These are phyloP conservation scores for Tragelaphus imberbis DNA, from an alignment of 2,113 vertebrate species.

Conservation along the genomic window DNA sequence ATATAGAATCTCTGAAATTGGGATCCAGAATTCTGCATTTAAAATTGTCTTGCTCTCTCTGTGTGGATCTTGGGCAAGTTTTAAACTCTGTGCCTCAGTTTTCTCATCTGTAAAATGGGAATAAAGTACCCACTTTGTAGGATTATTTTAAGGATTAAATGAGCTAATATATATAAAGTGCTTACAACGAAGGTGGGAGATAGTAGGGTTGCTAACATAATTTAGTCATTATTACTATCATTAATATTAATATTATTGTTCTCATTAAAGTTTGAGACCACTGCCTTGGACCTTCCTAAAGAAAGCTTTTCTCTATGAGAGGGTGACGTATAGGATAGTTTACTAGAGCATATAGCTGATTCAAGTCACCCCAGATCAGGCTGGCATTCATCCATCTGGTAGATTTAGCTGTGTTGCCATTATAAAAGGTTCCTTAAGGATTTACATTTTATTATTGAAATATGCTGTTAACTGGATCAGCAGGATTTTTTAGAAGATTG, in stretches of 20 bases:
- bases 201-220: neutral
- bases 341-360: neutral
- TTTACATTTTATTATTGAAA: neutral
- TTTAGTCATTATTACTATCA: neutral
- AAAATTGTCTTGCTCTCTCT: neutral
- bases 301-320: neutral
- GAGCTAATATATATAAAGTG: neutral
- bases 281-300: neutral
- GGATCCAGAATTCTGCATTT: neutral
- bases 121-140: neutral
- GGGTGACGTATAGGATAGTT: neutral
- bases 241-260: neutral
- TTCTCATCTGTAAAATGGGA: constrained; percentile 41
- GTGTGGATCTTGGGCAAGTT: neutral
- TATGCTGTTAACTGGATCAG: neutral
- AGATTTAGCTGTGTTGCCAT: neutral
- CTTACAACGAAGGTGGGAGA: neutral
- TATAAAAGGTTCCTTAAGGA: neutral
- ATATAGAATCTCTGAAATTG: neutral
- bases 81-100: constrained; percentile 4
- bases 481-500: constrained; percentile 21
- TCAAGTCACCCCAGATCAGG: neutral
- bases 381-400: neutral
- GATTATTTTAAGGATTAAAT: neutral
- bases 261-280: neutral